Base-by-base conservation (phyloP, 2,113 vertebrate genomes). In the Cromileptes altivelis region DNA sequence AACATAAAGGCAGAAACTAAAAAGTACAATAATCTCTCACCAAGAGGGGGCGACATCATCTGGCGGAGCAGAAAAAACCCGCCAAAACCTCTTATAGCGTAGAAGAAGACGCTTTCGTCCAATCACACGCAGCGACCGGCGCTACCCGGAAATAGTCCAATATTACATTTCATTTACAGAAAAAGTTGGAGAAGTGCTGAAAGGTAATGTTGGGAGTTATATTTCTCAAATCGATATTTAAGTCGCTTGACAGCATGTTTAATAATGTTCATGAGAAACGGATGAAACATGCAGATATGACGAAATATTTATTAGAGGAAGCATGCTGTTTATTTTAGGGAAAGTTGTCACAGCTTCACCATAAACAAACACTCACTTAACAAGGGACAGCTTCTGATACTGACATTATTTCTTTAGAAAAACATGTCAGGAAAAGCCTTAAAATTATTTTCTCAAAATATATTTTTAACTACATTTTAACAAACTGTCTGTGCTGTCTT, bases 91-190 rank as follows among this genome's bases (percentile, higher is more conserved):
- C 7, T 47, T 30, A 3, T 0, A 60, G 11, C 45, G 63, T 62
- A 80, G 85, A 91, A 94, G 91, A 92, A 92, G 92, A 90, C 0
- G 1, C 0, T 25, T 19, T 76, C 6, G 33, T 60, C 84, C 89
- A 91, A 85, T 88, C 81, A 88, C 6, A 81, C 1, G n/a, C 61
- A n/a, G 3, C 23, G 58, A 2, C 62, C 25, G 30, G 4, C 14
- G 4, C 17, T 5, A 72, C 25, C 56, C 79, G 71, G 76, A 82
- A 87, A 2, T 21, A 12, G 1, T 70, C 10, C 2, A 2, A 2
- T 4, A 53, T 11, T 52, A 50, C 6, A 1, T 33, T 75, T 19
- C 7, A 14, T 14, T 15, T 64, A 13, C 15, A 2, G 0, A 4
- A 18, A 2, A 27, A 5, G 42, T 19, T 72, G 5, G 33, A 50